Evolutionary conservation across 2,113 vertebrate species (phyloP).

Genomic region (Nothoprocta perdicaria): DNA sequence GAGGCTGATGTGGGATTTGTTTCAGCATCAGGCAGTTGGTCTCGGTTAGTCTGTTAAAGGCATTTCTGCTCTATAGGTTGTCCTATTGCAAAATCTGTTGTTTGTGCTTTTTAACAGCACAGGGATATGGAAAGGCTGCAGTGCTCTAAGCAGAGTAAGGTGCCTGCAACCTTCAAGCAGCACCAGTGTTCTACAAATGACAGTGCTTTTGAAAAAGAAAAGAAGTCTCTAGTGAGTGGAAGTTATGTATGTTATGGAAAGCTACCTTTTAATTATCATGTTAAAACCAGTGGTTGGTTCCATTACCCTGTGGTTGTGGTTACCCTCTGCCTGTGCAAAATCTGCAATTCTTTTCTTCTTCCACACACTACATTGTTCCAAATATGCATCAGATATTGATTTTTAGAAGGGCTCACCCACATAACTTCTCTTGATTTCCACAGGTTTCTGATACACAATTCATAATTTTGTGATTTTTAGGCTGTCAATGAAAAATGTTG

Average conservation of each 20-base stretch:
- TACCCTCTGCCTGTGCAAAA: not conserved
- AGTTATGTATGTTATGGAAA: not conserved
- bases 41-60: not conserved
- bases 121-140: not conserved
- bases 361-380: not conserved
- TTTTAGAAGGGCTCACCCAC: not conserved
- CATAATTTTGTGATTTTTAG: not conserved
- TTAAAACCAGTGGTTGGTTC: not conserved
- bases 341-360: not conserved
- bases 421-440: not conserved
- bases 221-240: not conserved
- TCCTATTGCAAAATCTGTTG: not conserved
- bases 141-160: not conserved
- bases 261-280: not conserved
- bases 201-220: not conserved
- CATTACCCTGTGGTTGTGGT: not conserved
- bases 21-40: not conserved
- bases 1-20: not conserved
- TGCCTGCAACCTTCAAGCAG: not conserved
- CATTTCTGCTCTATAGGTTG: not conserved
- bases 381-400: not conserved
- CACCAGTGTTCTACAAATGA: not conserved
- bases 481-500: not conserved
- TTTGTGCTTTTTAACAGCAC: not conserved
- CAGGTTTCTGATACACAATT: not conserved